These are phyloP conservation scores for Myripristis murdjan DNA, from an alignment of 2,797 vertebrate species.

Conservation along the genomic window DNA sequence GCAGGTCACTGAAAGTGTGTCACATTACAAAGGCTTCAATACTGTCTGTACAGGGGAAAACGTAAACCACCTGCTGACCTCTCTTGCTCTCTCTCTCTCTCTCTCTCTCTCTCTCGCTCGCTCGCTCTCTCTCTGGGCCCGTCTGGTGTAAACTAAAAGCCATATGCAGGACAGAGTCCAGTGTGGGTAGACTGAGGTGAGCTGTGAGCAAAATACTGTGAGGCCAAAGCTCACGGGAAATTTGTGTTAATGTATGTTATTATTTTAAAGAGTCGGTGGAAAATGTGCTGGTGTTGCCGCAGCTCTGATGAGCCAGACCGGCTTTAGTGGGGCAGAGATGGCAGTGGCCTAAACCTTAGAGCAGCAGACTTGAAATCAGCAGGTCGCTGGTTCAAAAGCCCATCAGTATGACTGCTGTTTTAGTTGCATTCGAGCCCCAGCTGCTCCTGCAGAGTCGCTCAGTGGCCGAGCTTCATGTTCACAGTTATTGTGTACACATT, in stretches of 20 bases:
- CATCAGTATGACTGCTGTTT: slow-evolving; percentile 47
- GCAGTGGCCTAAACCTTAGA: slow-evolving; percentile 53
- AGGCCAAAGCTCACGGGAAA: slow-evolving; percentile 18
- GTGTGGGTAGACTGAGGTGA: slow-evolving; percentile 12
- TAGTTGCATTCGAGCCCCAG: slow-evolving; percentile 26
- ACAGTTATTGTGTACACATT: slow-evolving; percentile 31
- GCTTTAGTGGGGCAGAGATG: slow-evolving; percentile 27
- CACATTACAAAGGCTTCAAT: slow-evolving; percentile 10
- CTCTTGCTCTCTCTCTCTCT: too few species aligned
- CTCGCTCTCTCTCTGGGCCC: too few species aligned
- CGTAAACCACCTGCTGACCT: slow-evolving; percentile 9
- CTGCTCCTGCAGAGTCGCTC: slow-evolving; percentile 23
- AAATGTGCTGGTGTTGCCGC: slow-evolving; percentile 52
- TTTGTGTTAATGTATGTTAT: slow-evolving; percentile 40
- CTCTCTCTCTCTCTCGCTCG: too few species aligned
- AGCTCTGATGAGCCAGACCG: slow-evolving; percentile 55
- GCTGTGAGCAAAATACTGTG: slow-evolving; percentile 36
- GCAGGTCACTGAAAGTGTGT: not conserved
- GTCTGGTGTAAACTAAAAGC: not conserved
- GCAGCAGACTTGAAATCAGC: slow-evolving; percentile 33
- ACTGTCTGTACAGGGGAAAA: not conserved
- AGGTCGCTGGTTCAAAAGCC: slow-evolving; percentile 37
- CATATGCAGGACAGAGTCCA: not conserved
- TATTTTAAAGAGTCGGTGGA: slow-evolving; percentile 61
- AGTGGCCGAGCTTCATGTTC: slow-evolving; percentile 24